Conservation (phyloP, 2,888 invertebrate species). For the Salpingus planirostris region DNA sequence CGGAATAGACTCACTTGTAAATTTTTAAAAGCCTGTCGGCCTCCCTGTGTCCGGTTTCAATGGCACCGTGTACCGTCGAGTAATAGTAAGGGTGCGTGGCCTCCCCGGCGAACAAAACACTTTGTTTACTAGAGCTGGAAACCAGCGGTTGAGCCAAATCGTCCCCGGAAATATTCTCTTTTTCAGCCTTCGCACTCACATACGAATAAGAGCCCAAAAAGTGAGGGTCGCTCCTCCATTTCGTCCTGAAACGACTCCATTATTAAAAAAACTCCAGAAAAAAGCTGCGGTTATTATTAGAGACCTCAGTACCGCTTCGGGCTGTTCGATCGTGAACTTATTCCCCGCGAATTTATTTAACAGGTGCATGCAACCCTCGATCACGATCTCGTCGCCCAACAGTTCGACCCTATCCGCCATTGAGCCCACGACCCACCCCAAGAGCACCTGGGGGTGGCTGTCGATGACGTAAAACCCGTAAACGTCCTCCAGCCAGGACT, state of each 20-base stretch:
- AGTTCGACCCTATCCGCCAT: slow-evolving; percentile 54
- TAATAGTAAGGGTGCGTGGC: slow-evolving; percentile 45
- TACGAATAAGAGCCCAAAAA: slow-evolving; percentile 66
- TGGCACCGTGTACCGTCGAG: slow-evolving; percentile 50
- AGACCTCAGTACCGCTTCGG: slow-evolving; percentile 34
- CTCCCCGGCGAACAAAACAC: slow-evolving; percentile 55
- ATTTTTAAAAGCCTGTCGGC: slow-evolving; percentile 41
- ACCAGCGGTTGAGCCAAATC: slow-evolving; percentile 51
- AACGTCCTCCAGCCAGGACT: slow-evolving; percentile 55
- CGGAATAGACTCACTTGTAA: slow-evolving; percentile 31
- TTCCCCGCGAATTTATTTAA: slow-evolving; percentile 48
- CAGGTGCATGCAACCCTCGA: slow-evolving; percentile 44
- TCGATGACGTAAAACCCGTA: slow-evolving; percentile 60
- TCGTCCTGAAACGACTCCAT: slow-evolving; percentile 46
- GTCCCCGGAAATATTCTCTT: slow-evolving; percentile 42
- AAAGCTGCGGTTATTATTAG: slow-evolving; percentile 2
- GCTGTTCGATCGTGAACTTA: slow-evolving; percentile 44
- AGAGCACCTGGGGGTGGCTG: slow-evolving; percentile 53
- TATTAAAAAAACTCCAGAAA: not conserved
- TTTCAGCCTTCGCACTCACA: slow-evolving; percentile 46
- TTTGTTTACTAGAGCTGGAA: slow-evolving; percentile 39
- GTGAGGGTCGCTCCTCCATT: slow-evolving; percentile 60
- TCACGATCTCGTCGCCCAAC: slow-evolving; percentile 47
- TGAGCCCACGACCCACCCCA: slow-evolving; percentile 62
- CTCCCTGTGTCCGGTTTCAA: slow-evolving; percentile 47